These are phyloP conservation scores for Meteorus cinctellus DNA, from an alignment of 2,888 invertebrate species.

Conservation along the genomic window DNA sequence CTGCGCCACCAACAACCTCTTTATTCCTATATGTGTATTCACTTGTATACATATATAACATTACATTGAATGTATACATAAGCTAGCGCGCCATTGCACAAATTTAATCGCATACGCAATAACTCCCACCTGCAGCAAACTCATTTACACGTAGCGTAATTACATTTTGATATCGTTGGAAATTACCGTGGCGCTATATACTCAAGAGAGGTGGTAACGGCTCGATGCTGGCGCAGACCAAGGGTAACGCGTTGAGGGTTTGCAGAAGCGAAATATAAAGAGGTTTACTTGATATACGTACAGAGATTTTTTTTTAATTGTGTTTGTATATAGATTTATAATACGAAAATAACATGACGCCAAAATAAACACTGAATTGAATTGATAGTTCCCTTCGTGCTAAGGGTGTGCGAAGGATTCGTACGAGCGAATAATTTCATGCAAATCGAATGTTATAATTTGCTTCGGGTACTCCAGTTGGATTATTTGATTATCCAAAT, in stretches of 20 bases:
- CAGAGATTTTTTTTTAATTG: too few species aligned
- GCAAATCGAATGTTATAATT: too few species aligned
- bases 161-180: conserved; percentile 59
- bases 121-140: conserved; percentile 59
- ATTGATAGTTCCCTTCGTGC: too few species aligned
- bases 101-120: conserved; percentile 64
- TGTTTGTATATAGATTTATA: too few species aligned
- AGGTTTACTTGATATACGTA: conserved; percentile 1
- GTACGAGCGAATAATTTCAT: too few species aligned
- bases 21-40: not conserved
- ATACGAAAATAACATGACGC: too few species aligned
- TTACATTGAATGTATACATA: conserved; percentile 33
- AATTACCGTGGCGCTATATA: conserved; percentile 28
- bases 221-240: not conserved
- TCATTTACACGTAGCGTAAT: conserved; percentile 62
- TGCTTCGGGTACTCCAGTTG: too few species aligned
- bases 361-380: too few species aligned
- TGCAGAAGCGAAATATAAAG: conserved; percentile 32
- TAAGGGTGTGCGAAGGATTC: too few species aligned
- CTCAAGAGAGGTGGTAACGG: not conserved
- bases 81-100: conserved; percentile 54
- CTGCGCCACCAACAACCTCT: conserved; percentile 25
- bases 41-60: not conserved
- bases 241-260: not conserved
- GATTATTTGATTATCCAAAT: too few species aligned